Evolutionary conservation across 2,888 invertebrate genomes (phyloP).

Genomic region (Sminthurides aquaticus): DNA sequence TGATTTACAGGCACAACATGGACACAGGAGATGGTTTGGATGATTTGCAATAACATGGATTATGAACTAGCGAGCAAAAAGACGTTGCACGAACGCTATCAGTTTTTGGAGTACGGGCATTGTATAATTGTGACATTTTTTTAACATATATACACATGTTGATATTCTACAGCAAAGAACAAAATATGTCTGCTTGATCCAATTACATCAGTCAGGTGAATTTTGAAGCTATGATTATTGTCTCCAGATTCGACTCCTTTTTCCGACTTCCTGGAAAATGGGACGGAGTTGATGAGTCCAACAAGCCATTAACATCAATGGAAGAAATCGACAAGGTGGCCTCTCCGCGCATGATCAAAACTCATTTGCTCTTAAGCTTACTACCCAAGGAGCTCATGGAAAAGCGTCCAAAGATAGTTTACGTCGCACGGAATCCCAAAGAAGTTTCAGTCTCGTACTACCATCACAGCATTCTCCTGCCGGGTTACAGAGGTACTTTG

Average conservation of each 20-base stretch:
- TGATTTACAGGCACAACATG: constrained; percentile 80
- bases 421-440: constrained; percentile 76
- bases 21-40: constrained; percentile 89
- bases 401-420: constrained; percentile 59
- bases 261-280: constrained; percentile 15
- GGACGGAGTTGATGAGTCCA: constrained; percentile 9
- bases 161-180: no score
- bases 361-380: constrained; percentile 45
- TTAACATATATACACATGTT: no score
- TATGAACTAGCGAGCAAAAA: constrained; percentile 62
- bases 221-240: not conserved
- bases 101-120: constrained; percentile 58
- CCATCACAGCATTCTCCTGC: constrained; percentile 65
- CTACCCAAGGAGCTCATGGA: constrained; percentile 41
- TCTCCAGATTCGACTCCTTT: constrained; percentile 12
- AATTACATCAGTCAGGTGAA: not conserved
- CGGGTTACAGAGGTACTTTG: constrained; percentile 55
- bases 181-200: no score
- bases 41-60: constrained; percentile 70
- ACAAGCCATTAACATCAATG: constrained; percentile 31
- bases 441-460: constrained; percentile 79
- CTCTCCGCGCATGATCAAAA: constrained; percentile 45
- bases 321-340: constrained; percentile 31
- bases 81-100: constrained; percentile 59
- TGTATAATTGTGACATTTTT: no score